Evolutionary conservation across 2,113 vertebrate genomes (phyloP), one percentile per base, ranked within the genome.

Genomic region (Amphilophus citrinellus): DNA sequence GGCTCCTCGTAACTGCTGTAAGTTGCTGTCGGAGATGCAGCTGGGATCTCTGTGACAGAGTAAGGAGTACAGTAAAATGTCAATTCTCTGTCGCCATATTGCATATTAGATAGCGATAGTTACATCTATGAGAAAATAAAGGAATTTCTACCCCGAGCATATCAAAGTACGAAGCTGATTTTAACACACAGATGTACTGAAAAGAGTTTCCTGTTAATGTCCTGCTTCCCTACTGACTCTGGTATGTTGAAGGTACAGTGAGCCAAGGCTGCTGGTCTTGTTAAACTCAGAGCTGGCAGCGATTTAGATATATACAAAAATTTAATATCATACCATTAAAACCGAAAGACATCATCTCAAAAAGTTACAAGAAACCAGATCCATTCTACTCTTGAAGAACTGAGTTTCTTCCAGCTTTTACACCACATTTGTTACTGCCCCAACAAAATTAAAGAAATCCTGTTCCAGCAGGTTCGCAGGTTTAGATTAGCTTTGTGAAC

Each of bases 1-100:
- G 97, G 97, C 84, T 98, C 98, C 87, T 99, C 98, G 0, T 97
- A 96, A 90, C 97, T 98, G 96, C 95, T 98, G 92, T 97, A 96
- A 0, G 96, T 90, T 0, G 97, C 97, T 68, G 98, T 98, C 0
- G 98, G 98, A 0, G 97, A 98, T 0, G 97, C 97, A 0, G 97
- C 96, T 0, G 98, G 98, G 84, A 99, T 99, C 92, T 99, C 98
- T 99, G 95, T 24, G 56, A 68, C 13, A 89, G 47, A 59, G 7
- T 15, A n/a, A 87, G 24, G 7, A 88, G 88, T 59, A 81, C 68
- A 73, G 47, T 35, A 61, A 9, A 60, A 27, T 68, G 75, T 79
- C 35, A 87, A 14, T 17, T 61, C 22, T 42, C 42, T 22, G 20
- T 24, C 3, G 30, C 44, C 59, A 47, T 35, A 56, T 61, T 68